Conservation (phyloP, 2,113 vertebrate genomes). For the Hystrix brachyura region DNA sequence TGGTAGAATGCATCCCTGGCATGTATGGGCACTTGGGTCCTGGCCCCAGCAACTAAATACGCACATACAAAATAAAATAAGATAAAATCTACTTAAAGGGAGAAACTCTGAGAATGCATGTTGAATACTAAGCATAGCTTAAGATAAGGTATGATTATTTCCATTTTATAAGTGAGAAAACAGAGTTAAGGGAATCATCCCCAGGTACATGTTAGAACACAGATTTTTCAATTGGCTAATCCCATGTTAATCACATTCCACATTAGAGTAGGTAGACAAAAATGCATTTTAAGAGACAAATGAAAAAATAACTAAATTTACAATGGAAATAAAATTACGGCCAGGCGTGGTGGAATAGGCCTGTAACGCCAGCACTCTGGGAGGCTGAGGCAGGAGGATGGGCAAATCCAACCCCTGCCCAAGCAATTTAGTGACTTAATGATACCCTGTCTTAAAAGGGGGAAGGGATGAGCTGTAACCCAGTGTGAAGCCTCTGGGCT, state of each 20-base stretch:
- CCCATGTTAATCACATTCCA: conserved; percentile 34
- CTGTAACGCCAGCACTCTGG: background rate
- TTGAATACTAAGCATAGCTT: background rate
- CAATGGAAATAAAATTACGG: conserved; percentile 30
- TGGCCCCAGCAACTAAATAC: no score
- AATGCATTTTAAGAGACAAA: conserved; percentile 46
- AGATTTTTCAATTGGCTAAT: conserved; percentile 16
- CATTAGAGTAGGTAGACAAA: background rate
- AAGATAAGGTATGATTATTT: background rate
- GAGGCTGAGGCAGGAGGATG: background rate
- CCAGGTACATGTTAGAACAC: conserved; percentile 9
- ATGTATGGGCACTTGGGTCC: background rate
- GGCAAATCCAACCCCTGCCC: background rate
- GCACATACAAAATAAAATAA: background rate
- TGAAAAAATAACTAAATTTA: conserved; percentile 12
- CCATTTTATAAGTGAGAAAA: conserved; percentile 56
- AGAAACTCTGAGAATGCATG: background rate
- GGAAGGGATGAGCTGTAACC: background rate
- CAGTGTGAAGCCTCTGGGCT: background rate
- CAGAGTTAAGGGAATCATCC: background rate
- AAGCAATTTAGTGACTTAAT: background rate
- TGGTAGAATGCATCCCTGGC: background rate
- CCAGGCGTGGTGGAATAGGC: background rate
- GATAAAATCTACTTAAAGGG: conserved; percentile 7
- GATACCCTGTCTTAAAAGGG: background rate